These are phyloP conservation scores for Calephelis nemesis DNA, from an alignment of 1,140 invertebrate species.

Conservation along the genomic window DNA sequence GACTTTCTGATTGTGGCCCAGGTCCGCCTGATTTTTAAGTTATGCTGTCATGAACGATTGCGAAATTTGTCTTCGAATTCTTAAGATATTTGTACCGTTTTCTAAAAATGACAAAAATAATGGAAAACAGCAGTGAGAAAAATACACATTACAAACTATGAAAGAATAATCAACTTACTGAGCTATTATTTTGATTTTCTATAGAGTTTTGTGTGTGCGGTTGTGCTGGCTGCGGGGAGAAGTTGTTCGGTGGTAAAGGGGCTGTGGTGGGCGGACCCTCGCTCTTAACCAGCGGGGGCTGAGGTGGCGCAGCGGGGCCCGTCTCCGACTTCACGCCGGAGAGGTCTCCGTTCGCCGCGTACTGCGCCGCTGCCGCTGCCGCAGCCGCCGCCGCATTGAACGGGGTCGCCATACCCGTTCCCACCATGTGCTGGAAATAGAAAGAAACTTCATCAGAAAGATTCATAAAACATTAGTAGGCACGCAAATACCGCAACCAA, in stretches of 20 bases:
- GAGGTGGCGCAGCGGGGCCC: slow-evolving; percentile 66
- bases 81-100: no score
- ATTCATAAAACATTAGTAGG: background rate
- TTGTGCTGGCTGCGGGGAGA: slow-evolving; percentile 72
- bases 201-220: slow-evolving; percentile 66
- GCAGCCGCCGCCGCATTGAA: slow-evolving; percentile 88
- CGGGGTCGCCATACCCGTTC: slow-evolving; percentile 92
- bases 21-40: no score
- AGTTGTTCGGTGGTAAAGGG: slow-evolving; percentile 66
- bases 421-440: slow-evolving; percentile 94
- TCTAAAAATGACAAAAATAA: no score
- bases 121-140: no score
- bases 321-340: slow-evolving; percentile 80
- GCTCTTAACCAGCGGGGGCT: slow-evolving; percentile 70
- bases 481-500: no score
- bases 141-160: no score
- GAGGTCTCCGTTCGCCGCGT: slow-evolving; percentile 85
- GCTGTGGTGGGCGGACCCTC: slow-evolving; percentile 68
- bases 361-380: slow-evolving; percentile 83
- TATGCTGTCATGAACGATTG: no score
- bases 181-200: slow-evolving; percentile 76
- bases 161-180: slow-evolving; percentile 59
- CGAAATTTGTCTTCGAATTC: no score
- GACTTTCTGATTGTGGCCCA: no score
- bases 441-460: background rate